Evolutionary conservation across 2,797 vertebrate species (phyloP).

Genomic region (Rhyacichthys aspro): DNA sequence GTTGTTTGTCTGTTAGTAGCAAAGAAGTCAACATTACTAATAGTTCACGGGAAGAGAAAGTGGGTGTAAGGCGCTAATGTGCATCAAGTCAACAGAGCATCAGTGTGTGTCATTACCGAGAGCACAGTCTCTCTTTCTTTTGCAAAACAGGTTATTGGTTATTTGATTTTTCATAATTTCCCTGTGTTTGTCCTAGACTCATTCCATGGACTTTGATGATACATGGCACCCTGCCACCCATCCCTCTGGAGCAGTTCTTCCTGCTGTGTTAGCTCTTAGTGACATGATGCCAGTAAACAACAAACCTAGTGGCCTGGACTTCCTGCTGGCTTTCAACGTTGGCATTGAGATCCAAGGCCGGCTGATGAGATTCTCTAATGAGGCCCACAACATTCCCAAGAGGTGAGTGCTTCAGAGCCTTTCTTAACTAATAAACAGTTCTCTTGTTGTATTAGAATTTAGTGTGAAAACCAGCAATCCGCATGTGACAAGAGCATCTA

Average conservation of each 20-base stretch:
- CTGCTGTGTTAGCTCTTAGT: constrained; percentile 85
- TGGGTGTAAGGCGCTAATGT: background rate
- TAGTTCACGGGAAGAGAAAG: background rate
- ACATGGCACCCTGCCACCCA: constrained; percentile 93
- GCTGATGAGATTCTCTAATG: constrained; percentile 88
- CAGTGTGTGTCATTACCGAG: constrained; percentile 15
- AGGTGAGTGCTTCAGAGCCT: constrained; percentile 71
- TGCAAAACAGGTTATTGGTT: background rate
- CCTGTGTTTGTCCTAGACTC: constrained; percentile 74
- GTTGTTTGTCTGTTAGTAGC: background rate
- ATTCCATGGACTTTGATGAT: constrained; percentile 94
- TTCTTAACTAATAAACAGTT: constrained; percentile 3
- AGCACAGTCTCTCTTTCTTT: background rate
- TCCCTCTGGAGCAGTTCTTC: constrained; percentile 88
- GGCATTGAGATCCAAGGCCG: constrained; percentile 90
- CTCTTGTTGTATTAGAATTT: constrained; percentile 1
- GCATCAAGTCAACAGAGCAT: too few relatives aligned
- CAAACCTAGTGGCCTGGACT: constrained; percentile 84
- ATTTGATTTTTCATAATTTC: constrained; percentile 2
- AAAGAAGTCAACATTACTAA: background rate
- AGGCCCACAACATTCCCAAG: constrained; percentile 87
- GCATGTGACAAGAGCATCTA: constrained; percentile 1
- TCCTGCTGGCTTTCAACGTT: constrained; percentile 88
- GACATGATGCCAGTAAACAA: constrained; percentile 82
- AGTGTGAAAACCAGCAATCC: background rate